Base-by-base conservation (phyloP, 2,113 vertebrate genomes). In the Falco punctatus region DNA sequence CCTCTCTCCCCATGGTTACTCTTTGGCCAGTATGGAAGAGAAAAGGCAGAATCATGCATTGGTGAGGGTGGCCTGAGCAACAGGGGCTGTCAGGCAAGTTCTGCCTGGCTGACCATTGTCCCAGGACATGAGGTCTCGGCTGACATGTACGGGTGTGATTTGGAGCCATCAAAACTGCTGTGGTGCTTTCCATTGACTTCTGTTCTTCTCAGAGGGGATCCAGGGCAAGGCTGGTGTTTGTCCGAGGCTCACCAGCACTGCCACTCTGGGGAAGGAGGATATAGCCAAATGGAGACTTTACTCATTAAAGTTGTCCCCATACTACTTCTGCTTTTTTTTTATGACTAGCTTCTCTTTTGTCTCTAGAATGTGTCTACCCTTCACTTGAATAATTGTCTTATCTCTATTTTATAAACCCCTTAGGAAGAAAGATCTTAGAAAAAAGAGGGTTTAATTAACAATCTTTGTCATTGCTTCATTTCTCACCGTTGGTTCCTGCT, bases 381-480 rank as follows among this genome's bases (percentile, higher is more conserved):
- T 94, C n/a, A 13, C 30, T 49, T 82, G 74, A 87, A 49, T 85
- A 44, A 57, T 75, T 54, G 66, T 91, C 75, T 92, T 81, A 62
- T 65, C 49, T 86, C 61, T 84, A 21, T 67, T 95, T 86, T 55
- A 51, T 69, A 94, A 91, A 80, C n/a, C 38, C 49, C 55, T 59
- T 38, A 80, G 71, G 66, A 28, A 59, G 42, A 91, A 77, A 62
- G 28, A 44, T 83, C 42, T 75, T 73, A 15, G 51, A 59, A 75
- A 81, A 51, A 27, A 55, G 71, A 72, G 35, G 13, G 17, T 58
- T 90, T 90, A 70, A 88, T 93, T 74, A 94, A 81, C 80, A 67
- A 66, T 42, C 58, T 54, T 57, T 89, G 94, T 62, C 58, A 75
- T 51, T 66, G 16, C 52, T 90, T 94, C 74, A 35, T 91, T 95